A percentile compares a stretch with the other conserved stretches of the same genome.
Evolutionary conservation across 2,888 invertebrate species (phyloP).

Genomic region (Furcula furcula): DNA sequence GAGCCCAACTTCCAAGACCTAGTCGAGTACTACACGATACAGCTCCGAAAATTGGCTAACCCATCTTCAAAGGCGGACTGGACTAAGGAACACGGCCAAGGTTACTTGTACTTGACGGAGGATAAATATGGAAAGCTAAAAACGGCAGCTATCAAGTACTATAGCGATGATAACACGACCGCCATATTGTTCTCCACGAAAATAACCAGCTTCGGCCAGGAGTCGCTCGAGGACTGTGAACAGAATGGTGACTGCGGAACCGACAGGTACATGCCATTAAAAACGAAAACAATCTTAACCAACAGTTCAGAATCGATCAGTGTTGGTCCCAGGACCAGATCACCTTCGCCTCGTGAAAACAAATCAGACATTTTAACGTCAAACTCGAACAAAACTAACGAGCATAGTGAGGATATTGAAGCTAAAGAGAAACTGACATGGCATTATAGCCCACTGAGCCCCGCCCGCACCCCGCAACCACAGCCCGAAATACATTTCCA

Average conservation of each 20-base stretch:
- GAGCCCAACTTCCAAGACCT: slow-evolving; percentile 66
- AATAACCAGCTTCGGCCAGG: slow-evolving; percentile 78
- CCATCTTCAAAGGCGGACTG: slow-evolving; percentile 49
- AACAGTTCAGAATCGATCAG: slow-evolving; percentile 67
- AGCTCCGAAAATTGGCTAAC: slow-evolving; percentile 56
- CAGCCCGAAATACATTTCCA: slow-evolving; percentile 76
- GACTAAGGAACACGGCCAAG: slow-evolving; percentile 65
- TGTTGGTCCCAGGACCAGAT: slow-evolving; percentile 66
- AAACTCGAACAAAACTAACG: slow-evolving; percentile 41
- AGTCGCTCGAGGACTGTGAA: slow-evolving; percentile 63
- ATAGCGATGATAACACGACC: slow-evolving; percentile 61
- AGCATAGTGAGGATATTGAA: slow-evolving; percentile 36
- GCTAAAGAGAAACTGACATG: slow-evolving; percentile 65
- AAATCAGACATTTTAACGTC: slow-evolving; percentile 59
- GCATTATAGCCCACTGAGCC: slow-evolving; percentile 71
- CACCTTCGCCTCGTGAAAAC: slow-evolving; percentile 67
- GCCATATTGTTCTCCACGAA: slow-evolving; percentile 76
- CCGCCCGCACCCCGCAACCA: slow-evolving; percentile 54
- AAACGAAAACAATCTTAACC: slow-evolving; percentile 67
- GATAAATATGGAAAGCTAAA: slow-evolving; percentile 62
- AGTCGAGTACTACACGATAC: slow-evolving; percentile 61
- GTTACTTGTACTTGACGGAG: slow-evolving; percentile 65
- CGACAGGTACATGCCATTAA: slow-evolving; percentile 72
- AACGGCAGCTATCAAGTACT: slow-evolving; percentile 68
- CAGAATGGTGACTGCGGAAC: slow-evolving; percentile 66